Evolutionary conservation across 2,888 invertebrate genomes (phyloP).

Genomic region (Drosophila paracracens): DNA sequence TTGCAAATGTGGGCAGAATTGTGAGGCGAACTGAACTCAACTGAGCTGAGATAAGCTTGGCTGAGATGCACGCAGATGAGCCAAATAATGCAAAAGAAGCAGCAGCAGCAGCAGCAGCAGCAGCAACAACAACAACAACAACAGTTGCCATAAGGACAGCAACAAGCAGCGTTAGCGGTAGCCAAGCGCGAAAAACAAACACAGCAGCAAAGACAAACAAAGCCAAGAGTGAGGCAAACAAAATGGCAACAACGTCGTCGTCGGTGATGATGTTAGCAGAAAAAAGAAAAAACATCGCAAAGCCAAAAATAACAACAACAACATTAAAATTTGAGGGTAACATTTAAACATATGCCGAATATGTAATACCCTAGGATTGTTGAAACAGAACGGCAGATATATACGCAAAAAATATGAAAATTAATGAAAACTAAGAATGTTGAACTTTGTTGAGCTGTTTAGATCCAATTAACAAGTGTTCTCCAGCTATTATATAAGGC

Average conservation of each 20-base stretch:
- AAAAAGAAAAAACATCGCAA: not conserved
- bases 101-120: constrained; percentile 12
- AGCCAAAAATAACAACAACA: not conserved
- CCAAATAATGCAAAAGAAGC: constrained; percentile 9
- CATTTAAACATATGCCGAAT: constrained; percentile 10
- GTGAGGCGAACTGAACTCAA: constrained; percentile 30
- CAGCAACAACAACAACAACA: constrained; percentile 2
- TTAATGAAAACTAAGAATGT: too few relatives aligned
- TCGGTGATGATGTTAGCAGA: constrained; percentile 4
- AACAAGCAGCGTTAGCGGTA: constrained; percentile 20
- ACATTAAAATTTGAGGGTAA: not conserved
- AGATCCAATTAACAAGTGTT: not conserved
- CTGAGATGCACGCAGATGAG: constrained; percentile 30
- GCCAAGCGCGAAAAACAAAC: constrained; percentile 25
- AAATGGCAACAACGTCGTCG: constrained; percentile 46
- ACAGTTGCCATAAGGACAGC: constrained; percentile 35
- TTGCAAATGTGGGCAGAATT: constrained; percentile 65
- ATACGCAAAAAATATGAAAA: not conserved
- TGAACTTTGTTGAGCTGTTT: not conserved
- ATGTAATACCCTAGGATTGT: constrained; percentile 8
- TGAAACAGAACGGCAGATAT: not conserved
- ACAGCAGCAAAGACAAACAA: constrained; percentile 30
- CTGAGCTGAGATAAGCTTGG: constrained; percentile 25
- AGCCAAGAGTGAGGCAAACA: constrained; percentile 62
- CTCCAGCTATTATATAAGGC: not conserved